A percentile compares a stretch with the other conserved stretches of the same genome.
Evolutionary conservation across 2,888 invertebrate species (phyloP).

Genomic region (Meghimatium bilineatum): DNA sequence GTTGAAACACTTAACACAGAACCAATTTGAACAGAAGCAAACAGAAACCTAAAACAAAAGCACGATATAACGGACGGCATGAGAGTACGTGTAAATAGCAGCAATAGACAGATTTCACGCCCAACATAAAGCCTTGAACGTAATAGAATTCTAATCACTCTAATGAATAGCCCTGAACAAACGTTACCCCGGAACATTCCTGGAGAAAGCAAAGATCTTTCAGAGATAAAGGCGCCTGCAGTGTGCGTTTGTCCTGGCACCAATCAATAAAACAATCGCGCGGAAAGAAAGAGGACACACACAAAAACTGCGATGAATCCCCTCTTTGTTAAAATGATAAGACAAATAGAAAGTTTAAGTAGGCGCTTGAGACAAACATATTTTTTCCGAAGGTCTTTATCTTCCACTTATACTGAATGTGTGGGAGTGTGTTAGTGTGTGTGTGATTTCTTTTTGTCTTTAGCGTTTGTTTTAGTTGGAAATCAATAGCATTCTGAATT

Average conservation of each 20-base stretch:
- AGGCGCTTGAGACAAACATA: not conserved
- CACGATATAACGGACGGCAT: conserved; percentile 5
- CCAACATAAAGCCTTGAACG: conserved; percentile 20
- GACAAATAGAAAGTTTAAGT: conserved; percentile 26
- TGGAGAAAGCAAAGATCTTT: conserved; percentile 15
- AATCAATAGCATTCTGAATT: conserved; percentile 10
- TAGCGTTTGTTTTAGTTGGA: not conserved
- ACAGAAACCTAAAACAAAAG: not conserved
- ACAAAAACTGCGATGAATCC: conserved; percentile 7
- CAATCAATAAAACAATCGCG: conserved; percentile 28
- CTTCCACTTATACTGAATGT: not conserved
- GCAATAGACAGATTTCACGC: conserved; percentile 28
- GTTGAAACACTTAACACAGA: conserved; percentile 4
- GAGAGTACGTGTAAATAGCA: conserved; percentile 25
- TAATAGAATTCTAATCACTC: conserved; percentile 29
- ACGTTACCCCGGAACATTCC: conserved; percentile 19
- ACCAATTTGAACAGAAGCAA: not conserved
- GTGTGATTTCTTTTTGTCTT: conserved; percentile 4
- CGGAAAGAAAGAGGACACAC: not conserved
- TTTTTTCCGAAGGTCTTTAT: not conserved
- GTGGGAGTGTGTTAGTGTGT: not conserved
- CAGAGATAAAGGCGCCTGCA: conserved; percentile 27
- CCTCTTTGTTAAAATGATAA: conserved; percentile 4
- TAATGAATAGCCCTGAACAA: conserved; percentile 33
- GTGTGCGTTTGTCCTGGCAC: conserved; percentile 24